phyloP scores from a whole-genome alignment of 2,888 invertebrate species.

The Chaitophorus viminalis region DNA sequence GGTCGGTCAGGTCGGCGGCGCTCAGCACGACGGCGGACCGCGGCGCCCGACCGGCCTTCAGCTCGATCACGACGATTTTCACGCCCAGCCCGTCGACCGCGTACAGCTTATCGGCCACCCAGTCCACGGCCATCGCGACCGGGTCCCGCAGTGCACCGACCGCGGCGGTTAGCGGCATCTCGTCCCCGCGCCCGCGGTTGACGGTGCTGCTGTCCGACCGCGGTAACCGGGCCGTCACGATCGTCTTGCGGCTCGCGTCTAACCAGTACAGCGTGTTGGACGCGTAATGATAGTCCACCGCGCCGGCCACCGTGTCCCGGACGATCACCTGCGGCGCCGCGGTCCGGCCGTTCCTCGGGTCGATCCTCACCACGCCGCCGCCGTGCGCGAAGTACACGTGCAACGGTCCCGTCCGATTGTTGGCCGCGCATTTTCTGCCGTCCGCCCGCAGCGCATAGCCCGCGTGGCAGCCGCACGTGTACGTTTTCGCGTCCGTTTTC shows the following conservation, averaged over 20 bases:
- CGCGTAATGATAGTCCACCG: constrained; percentile 84
- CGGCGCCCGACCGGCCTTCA: constrained; percentile 70
- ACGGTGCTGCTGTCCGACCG: constrained; percentile 25
- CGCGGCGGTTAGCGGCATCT: constrained; percentile 68
- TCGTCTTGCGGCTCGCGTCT: constrained; percentile 86
- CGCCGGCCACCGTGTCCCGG: constrained; percentile 85
- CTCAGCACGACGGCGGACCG: constrained; percentile 92
- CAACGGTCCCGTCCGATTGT: constrained; percentile 69
- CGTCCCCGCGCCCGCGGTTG: neutral
- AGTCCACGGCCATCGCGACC: constrained; percentile 92
- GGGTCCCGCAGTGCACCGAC: constrained; percentile 87
- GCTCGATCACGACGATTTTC: constrained; percentile 92
- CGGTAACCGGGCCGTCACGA: constrained; percentile 66
- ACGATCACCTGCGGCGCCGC: constrained; percentile 71
- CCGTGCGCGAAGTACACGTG: constrained; percentile 68
- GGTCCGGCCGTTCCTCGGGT: constrained; percentile 71
- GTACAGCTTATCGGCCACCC: constrained; percentile 96
- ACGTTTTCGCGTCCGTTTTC: constrained; percentile 81
- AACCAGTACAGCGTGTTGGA: constrained; percentile 87
- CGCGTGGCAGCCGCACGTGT: constrained; percentile 82
- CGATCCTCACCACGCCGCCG: constrained; percentile 69
- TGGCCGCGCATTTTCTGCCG: constrained; percentile 75
- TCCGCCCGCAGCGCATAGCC: constrained; percentile 75
- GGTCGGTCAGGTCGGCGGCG: constrained; percentile 84
- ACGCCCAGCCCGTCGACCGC: constrained; percentile 92